Conservation (phyloP, 2,113 vertebrate genomes). For the Triplophysa rosa region DNA sequence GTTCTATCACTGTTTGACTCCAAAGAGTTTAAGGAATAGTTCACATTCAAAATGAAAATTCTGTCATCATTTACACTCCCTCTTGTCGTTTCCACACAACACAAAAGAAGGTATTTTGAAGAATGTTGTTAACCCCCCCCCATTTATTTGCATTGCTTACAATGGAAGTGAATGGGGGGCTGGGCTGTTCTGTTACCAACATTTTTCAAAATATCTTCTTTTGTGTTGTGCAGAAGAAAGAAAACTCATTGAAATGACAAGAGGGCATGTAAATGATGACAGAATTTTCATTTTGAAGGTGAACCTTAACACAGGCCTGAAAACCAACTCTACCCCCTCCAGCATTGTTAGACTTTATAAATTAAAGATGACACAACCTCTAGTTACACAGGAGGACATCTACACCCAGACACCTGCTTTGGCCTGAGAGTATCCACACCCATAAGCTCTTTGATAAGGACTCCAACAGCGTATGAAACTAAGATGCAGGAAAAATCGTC, state of each 20-base stretch:
- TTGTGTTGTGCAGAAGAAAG: too few species aligned
- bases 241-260: too few species aligned
- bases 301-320: conserved; percentile 47
- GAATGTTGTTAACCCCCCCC: too few species aligned
- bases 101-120: too few species aligned
- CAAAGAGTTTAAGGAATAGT: background rate
- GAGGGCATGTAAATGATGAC: too few species aligned
- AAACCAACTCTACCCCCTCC: conserved; percentile 60
- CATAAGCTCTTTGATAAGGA: background rate
- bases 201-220: too few species aligned
- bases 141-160: too few species aligned
- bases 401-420: conserved; percentile 61
- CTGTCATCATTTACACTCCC: too few species aligned
- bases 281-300: too few species aligned
- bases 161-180: too few species aligned
- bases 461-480: background rate
- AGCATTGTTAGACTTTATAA: conserved; percentile 70
- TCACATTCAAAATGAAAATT: too few species aligned
- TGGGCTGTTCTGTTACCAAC: too few species aligned
- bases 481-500: conserved; percentile 10
- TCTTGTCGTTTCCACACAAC: background rate
- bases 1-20: background rate
- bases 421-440: conserved; percentile 21
- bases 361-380: conserved; percentile 64
- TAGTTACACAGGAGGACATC: conserved; percentile 69